phyloP scores from a whole-genome alignment of 37 sponge, comb jelly and placozoan genomes.

The Haliclona indistincta region DNA sequence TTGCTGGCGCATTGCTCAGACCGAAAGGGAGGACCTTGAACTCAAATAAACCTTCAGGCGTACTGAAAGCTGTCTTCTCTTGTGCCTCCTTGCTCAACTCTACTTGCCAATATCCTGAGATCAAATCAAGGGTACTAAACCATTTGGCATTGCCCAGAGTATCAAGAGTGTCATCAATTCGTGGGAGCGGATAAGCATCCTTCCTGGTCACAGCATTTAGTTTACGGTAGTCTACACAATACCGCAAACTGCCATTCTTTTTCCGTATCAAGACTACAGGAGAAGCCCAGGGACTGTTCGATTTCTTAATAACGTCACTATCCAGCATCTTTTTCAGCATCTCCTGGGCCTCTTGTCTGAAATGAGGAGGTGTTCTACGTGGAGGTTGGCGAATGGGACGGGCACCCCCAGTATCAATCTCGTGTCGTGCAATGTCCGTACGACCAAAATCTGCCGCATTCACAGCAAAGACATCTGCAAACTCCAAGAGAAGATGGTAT shows the following conservation, averaged over 20 bases:
- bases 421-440: no score
- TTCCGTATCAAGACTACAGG: no score
- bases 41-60: slow-evolving; percentile 59
- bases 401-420: no score
- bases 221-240: slow-evolving; percentile 69
- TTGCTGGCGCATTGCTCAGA: slow-evolving; percentile 62
- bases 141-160: slow-evolving; percentile 29
- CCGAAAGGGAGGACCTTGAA: slow-evolving; percentile 82
- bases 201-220: slow-evolving; percentile 44
- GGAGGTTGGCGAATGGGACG: no score
- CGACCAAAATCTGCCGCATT: no score
- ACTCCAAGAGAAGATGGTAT: no score
- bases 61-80: slow-evolving; percentile 69
- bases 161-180: slow-evolving; percentile 61
- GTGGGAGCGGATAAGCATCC: slow-evolving; percentile 68
- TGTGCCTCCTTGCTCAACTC: slow-evolving; percentile 23
- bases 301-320: no score
- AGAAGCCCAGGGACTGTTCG: no score
- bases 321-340: no score
- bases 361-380: no score
- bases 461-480: no score
- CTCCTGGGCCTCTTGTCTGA: no score
- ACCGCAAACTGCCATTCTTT: slow-evolving; percentile 46
- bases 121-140: slow-evolving; percentile 54
- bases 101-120: slow-evolving; percentile 73